These are phyloP conservation scores for Drosophila arawakana DNA, from an alignment of 1,140 invertebrate genomes.

Conservation along the genomic window DNA sequence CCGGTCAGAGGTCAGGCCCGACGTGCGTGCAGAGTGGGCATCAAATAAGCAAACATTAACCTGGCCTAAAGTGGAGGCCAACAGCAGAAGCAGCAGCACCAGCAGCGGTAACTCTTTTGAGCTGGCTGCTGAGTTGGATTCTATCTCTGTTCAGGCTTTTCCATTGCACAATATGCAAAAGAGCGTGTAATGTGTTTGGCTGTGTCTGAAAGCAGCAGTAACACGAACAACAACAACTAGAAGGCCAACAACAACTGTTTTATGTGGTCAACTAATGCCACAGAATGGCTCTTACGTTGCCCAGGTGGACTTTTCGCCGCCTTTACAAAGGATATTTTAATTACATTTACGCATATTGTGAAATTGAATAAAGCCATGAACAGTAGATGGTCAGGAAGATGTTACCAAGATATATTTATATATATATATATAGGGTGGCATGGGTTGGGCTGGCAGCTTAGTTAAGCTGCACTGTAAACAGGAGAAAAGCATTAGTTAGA, in stretches of 20 bases:
- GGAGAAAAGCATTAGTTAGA: conserved; percentile 71
- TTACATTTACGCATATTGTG: conserved; percentile 80
- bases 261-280: conserved; percentile 72
- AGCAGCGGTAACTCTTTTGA: conserved; percentile 60
- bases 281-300: conserved; percentile 62
- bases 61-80: conserved; percentile 21
- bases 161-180: conserved; percentile 71
- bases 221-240: conserved; percentile 13
- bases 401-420: neutral
- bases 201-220: conserved; percentile 35
- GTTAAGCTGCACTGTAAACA: conserved; percentile 76
- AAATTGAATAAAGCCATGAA: conserved; percentile 70
- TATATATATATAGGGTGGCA: neutral
- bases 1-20: conserved; percentile 57
- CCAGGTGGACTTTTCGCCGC: conserved; percentile 67
- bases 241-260: conserved; percentile 44
- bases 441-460: conserved; percentile 27
- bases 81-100: conserved; percentile 11
- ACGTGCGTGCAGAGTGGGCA: conserved; percentile 33
- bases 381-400: conserved; percentile 12
- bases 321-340: conserved; percentile 79
- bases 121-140: conserved; percentile 22
- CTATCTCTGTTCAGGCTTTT: conserved; percentile 37
- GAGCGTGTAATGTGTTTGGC: conserved; percentile 67
- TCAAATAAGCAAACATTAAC: conserved; percentile 46